Evolutionary conservation across 2,888 invertebrate species (phyloP), one percentile per base, ranked within the genome.

Genomic region (Erebia palarica): DNA sequence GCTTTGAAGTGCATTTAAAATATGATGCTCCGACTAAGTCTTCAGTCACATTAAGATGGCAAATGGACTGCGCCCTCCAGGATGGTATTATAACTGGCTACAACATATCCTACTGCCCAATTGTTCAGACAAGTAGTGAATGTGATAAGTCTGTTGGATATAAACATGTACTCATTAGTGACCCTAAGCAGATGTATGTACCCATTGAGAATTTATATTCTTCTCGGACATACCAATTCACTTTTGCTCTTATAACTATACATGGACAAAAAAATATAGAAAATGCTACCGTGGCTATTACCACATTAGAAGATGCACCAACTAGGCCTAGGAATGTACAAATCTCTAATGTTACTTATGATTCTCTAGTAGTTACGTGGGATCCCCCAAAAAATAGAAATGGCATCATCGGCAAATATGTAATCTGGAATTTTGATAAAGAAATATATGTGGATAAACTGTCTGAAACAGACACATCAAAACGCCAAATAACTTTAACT

Each of bases 71-170:
- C 84, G 95, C 96, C 0, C 95, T 97, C 79, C 94, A 95, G 75
- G 94, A 96, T 66, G 96, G 96, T 7, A 79, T 76, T 68, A 94
- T 97, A 21, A 94, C 93, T 74, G 97, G 97, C 18, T 97, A 96
- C 84, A 94, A 94, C 67, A 95, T 97, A 69, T 95, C 95, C 67
- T 97, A 97, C 81, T 97, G 97, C 80, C 95, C 95, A 67, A 90
- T 93, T 44, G 88, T 94, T 36, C 92, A 94, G 4, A 92, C 93
- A 44, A 92, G 94, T 75, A 88, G 86, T 73, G 87, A 87, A 44
- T 96, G 96, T 86, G 94, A 94, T 79, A 93, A 92, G 65, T 83
- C 89, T 55, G 84, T 82, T 75, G 80, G 82, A 72, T 82, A 89
- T 76, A 82, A 81, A 73, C 82, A 87, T 88, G 72, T 91, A 89